These are phyloP conservation scores for Rousettus leschenaultii DNA, from an alignment of 2,113 vertebrate species.

Conservation along the genomic window DNA sequence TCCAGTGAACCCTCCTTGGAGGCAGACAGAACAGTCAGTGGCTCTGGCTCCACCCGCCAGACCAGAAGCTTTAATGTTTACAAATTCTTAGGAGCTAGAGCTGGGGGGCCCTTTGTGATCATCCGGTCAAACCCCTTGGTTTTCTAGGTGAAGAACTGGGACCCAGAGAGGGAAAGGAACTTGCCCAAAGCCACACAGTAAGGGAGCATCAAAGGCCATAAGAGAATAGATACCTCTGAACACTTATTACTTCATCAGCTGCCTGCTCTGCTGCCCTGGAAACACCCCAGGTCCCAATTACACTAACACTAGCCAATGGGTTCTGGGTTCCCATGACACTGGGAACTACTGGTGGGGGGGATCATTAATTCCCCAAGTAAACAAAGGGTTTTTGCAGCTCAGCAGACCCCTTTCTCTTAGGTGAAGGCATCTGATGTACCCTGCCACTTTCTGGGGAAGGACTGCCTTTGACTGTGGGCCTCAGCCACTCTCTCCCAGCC, in stretches of 20 bases:
- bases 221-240: not conserved
- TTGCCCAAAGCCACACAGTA: slow-evolving; percentile 10
- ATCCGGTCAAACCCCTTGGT: not conserved
- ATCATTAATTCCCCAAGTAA: not conserved
- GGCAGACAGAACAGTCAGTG: not conserved
- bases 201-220: slow-evolving; percentile 20
- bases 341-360: not conserved
- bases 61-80: not conserved
- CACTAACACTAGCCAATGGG: not conserved
- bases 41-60: not conserved
- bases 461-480: not conserved
- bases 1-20: not conserved
- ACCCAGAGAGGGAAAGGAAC: not conserved
- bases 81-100: not conserved
- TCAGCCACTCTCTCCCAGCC: not conserved
- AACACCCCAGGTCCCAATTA: not conserved
- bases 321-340: not conserved
- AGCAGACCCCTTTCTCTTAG: not conserved
- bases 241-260: slow-evolving; percentile 1
- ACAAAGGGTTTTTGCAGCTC: not conserved
- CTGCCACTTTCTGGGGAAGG: not conserved
- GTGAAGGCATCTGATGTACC: not conserved
- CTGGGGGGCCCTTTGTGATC: not conserved
- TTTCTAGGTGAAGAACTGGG: slow-evolving; percentile 27
- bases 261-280: not conserved